Conservation (phyloP, 2,797 vertebrate species). For the Enteromius trimaculatus region DNA sequence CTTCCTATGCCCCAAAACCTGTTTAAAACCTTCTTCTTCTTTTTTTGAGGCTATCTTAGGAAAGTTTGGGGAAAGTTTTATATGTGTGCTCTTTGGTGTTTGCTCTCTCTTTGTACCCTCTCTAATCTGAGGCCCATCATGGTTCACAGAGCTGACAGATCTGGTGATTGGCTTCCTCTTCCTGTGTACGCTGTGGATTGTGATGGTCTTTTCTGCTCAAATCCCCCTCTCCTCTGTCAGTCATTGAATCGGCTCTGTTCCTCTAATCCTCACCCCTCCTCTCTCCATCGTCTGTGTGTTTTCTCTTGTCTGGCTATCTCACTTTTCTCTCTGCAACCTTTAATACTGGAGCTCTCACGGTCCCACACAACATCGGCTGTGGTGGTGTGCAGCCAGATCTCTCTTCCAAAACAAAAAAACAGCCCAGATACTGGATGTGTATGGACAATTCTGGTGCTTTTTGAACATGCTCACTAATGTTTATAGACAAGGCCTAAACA, state of each 20-base stretch:
- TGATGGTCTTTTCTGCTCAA: conserved; percentile 45
- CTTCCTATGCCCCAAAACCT: not conserved
- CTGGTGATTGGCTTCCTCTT: conserved; percentile 38
- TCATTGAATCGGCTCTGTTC: conserved; percentile 41
- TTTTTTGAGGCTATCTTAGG: not conserved
- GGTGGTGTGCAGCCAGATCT: conserved; percentile 2
- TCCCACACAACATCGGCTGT: conserved; percentile 24
- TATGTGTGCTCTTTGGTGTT: not conserved
- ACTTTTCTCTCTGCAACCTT: conserved; percentile 38
- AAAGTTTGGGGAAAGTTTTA: not conserved
- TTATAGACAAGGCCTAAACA: not conserved
- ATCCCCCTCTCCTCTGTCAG: conserved; percentile 35
- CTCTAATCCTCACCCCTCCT: conserved; percentile 47
- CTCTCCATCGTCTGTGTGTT: conserved; percentile 9
- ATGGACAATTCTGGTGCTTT: not conserved
- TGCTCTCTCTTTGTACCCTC: conserved; percentile 19
- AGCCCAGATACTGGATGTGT: not conserved
- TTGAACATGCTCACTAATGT: not conserved
- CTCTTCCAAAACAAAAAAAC: conserved; percentile 20
- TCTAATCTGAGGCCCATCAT: conserved; percentile 34
- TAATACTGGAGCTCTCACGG: conserved; percentile 38
- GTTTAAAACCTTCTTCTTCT: not conserved
- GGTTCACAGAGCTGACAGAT: conserved; percentile 35
- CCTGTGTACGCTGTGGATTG: conserved; percentile 48
- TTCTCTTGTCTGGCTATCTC: conserved; percentile 19